Evolutionary conservation across 2,113 vertebrate species (phyloP).

Genomic region (Cyprinus carpio): DNA sequence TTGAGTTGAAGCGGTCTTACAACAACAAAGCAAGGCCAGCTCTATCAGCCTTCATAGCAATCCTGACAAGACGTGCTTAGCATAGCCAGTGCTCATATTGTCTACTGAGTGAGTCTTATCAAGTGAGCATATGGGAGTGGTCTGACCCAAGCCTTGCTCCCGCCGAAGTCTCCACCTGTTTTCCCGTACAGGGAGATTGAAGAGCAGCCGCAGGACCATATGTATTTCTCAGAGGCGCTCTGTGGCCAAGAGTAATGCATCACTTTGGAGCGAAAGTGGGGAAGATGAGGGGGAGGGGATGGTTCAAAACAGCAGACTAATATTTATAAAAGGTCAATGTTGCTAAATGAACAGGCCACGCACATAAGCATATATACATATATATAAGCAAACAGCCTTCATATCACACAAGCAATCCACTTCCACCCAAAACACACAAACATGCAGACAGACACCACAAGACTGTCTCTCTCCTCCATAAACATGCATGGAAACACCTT

Average conservation of each 20-base stretch:
- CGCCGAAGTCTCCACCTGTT: conserved; percentile 79
- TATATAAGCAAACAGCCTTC: conserved; percentile 30
- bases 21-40: not conserved
- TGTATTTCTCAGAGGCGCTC: conserved; percentile 31
- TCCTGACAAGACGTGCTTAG: conserved; percentile 22
- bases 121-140: conserved; percentile 72
- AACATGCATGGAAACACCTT: conserved; percentile 47
- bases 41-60: not conserved
- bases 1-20: not conserved
- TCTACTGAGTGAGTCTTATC: conserved; percentile 43
- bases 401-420: not conserved
- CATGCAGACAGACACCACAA: not conserved
- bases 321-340: conserved; percentile 76
- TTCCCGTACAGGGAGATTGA: conserved; percentile 73
- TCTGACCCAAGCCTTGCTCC: conserved; percentile 74
- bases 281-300: conserved; percentile 63
- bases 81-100: conserved; percentile 12
- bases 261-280: conserved; percentile 70
- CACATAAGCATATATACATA: conserved; percentile 39
- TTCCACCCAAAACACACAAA: conserved; percentile 37
- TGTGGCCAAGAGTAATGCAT: conserved; percentile 58
- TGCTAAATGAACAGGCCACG: conserved; percentile 70
- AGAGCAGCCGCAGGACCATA: conserved; percentile 54
- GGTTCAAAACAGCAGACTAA: conserved; percentile 63
- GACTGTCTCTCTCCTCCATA: conserved; percentile 5